These are phyloP conservation scores for Resseliella maxima DNA, from an alignment of 2,888 invertebrate genomes.

Conservation along the genomic window DNA sequence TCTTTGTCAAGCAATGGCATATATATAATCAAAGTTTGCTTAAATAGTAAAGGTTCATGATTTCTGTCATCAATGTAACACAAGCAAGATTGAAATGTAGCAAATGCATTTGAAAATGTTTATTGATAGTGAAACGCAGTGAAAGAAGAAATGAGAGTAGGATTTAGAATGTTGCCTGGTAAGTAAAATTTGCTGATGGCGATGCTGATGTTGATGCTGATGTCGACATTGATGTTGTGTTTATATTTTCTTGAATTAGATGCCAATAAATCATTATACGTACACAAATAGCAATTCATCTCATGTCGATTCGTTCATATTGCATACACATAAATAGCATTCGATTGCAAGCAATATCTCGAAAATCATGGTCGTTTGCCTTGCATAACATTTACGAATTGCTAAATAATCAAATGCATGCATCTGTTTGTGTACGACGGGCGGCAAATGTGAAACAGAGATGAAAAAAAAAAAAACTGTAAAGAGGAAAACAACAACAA, in stretches of 20 bases:
- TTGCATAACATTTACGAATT: not conserved
- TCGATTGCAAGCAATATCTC: not conserved
- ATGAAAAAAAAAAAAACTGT: not conserved
- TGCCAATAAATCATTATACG: slow-evolving; percentile 49
- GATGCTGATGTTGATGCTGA: not conserved
- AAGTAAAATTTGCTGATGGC: not conserved
- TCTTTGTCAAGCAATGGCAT: too few species aligned
- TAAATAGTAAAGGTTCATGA: too few species aligned
- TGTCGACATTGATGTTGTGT: not conserved
- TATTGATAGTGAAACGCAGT: too few species aligned
- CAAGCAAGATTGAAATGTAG: too few species aligned
- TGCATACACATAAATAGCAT: not conserved
- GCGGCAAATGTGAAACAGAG: not conserved
- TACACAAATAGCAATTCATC: slow-evolving; percentile 4
- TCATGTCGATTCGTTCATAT: not conserved
- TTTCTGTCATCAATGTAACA: too few species aligned
- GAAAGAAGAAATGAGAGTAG: too few species aligned
- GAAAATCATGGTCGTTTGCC: not conserved
- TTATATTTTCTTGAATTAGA: slow-evolving; percentile 33
- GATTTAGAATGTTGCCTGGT: too few species aligned
- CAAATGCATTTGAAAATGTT: too few species aligned
- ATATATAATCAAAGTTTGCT: too few species aligned
- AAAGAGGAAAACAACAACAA: not conserved
- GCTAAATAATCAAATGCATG: slow-evolving; percentile 46
- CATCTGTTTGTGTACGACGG: not conserved